Evolutionary conservation across 2,113 vertebrate species (phyloP), one percentile per base, ranked within the genome.

Genomic region (Orcinus orca): DNA sequence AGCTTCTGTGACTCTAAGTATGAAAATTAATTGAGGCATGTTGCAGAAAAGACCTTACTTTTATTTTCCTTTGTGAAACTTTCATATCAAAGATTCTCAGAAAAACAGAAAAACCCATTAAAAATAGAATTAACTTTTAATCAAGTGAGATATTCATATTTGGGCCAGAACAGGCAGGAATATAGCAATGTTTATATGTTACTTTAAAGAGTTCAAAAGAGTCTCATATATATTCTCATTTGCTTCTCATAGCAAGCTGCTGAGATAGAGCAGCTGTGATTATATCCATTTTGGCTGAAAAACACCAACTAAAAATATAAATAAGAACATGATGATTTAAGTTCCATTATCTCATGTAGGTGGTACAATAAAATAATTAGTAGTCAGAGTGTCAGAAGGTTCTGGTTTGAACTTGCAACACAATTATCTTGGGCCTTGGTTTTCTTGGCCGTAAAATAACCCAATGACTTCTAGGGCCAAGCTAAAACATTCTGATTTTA

Each of bases 291-390:
- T 85, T 91, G 81, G 67, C 50, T 8, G 44, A 26, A 86, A 95
- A 85, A 62, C 8, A 81, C 55, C 36, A 85, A 10, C 89, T 70
- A 93, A 90, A 70, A 96, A 93, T 53, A 26, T 53, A 90, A 81
- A 84, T 9, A 74, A 67, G 50, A 38, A 96, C 80, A 89, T 11
- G n/a, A 89, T 11, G n/a, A 91, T 71, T 92, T 73, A 83, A 94
- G 10, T 88, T 84, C 31, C 44, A 25, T 88, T 80, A 55, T 36
- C 20, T 76, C 11, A 8, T 88, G 89, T 70, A 31, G 33, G 8
- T 95, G 8, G 21, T 38, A 68, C 15, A 89, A 41, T 23, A 76
- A 76, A 86, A 93, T 63, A 47, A 71, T 36, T 21, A 85, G 50
- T 41, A 50, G 17, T 62, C 15, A 47, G 25, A 36, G 25, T 29